Conservation (phyloP, 2,797 vertebrate species). For the Odontamblyopus lacepedii region DNA sequence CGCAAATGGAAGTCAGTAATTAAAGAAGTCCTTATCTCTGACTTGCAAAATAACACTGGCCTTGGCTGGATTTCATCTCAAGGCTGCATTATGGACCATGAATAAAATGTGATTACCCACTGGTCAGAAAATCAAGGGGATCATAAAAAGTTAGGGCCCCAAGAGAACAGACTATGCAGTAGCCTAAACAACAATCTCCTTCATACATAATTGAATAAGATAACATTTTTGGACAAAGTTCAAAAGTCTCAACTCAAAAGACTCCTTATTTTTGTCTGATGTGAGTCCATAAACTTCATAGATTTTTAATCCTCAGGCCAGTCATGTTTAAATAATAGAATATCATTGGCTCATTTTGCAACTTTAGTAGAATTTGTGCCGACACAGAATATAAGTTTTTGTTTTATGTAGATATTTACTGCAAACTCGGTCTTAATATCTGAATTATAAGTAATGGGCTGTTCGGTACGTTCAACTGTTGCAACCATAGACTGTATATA, state of each 20-base stretch:
- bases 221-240: not conserved
- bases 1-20: slow-evolving; percentile 53
- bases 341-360: not conserved
- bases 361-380: not conserved
- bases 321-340: not conserved
- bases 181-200: not conserved
- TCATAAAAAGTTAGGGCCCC: not conserved
- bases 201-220: not conserved
- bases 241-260: not conserved
- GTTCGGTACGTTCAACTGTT: too few relatives aligned
- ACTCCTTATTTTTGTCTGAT: not conserved
- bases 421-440: not conserved
- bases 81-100: slow-evolving; percentile 40
- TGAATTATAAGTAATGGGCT: not conserved
- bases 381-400: too few relatives aligned
- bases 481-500: too few relatives aligned
- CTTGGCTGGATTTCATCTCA: slow-evolving; percentile 44
- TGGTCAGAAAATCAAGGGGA: slow-evolving; percentile 44
- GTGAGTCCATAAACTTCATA: not conserved
- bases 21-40: slow-evolving; percentile 49
- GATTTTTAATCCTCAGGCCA: not conserved
- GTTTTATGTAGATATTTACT: too few relatives aligned
- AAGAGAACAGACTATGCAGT: not conserved
- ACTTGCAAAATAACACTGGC: slow-evolving; percentile 38
- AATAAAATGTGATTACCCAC: slow-evolving; percentile 56